These are phyloP conservation scores for Diadema setosum DNA, from an alignment of 35 echinoderm and acorn worm genomes.

Conservation along the genomic window DNA sequence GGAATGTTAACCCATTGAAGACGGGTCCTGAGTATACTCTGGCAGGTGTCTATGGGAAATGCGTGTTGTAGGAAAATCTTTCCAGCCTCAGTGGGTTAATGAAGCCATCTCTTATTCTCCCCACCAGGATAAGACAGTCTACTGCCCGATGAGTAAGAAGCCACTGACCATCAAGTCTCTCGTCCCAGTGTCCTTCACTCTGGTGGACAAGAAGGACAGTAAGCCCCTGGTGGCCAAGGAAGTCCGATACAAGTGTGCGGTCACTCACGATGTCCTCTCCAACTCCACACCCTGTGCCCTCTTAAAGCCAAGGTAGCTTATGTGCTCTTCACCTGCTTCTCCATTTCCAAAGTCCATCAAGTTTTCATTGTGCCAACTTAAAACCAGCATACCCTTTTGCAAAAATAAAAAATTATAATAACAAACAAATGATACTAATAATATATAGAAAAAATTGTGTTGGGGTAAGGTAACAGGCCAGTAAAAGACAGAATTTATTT, in stretches of 20 bases:
- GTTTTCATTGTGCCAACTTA: too few relatives aligned
- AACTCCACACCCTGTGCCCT: constrained; percentile 84
- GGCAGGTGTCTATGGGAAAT: too few relatives aligned
- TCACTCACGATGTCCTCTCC: constrained; percentile 86
- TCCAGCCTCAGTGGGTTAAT: background rate
- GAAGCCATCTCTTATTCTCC: background rate
- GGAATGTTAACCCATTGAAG: too few relatives aligned
- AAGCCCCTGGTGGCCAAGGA: constrained; percentile 69
- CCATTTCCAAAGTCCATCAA: too few relatives aligned
- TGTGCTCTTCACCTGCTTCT: background rate
- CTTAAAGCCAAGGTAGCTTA: constrained; percentile 79
- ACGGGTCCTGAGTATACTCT: too few relatives aligned
- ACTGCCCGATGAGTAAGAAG: constrained; percentile 93
- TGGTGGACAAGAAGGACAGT: constrained; percentile 63
- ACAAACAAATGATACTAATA: too few relatives aligned
- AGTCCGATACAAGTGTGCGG: constrained; percentile 91
- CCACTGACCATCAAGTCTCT: constrained; percentile 80
- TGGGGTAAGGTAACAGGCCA: too few relatives aligned
- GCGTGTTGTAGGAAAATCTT: too few relatives aligned
- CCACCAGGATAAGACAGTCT: constrained; percentile 82
- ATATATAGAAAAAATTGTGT: too few relatives aligned
- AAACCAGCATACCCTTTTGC: too few relatives aligned
- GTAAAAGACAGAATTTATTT: too few relatives aligned
- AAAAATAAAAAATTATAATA: too few relatives aligned
- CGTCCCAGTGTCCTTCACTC: constrained; percentile 70